Base-by-base conservation (phyloP, 2,888 invertebrate genomes). In the Fragum whitleyi region DNA sequence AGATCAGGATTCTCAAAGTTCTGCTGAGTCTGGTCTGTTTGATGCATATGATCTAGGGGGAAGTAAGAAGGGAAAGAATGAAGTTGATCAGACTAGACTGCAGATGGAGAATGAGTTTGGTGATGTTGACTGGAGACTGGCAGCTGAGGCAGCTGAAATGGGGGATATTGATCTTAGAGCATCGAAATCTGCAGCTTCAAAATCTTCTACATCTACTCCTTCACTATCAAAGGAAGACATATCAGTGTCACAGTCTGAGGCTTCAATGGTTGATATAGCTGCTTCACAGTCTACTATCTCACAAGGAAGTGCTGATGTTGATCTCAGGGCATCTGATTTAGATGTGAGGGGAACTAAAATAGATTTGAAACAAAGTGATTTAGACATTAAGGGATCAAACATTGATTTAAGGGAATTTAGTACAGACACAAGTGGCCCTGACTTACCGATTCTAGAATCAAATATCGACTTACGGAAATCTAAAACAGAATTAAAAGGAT, bases 101-200 rank as follows among this genome's bases (percentile, higher is more conserved):
- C 61, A 51, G 16, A 47, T 36, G 36, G 77, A 79, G 16, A 85
- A 80, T 68, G 74, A 78, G 28, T 83, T 78, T 83, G 85, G 85
- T 47, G 83, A 85, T 69, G 67, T 81, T 5, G 85, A 85, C 59
- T 85, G 82, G 83, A 83, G 85, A 51, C 51, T 67, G 55, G 69
- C 73, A 53, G 73, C 83, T 42, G 65, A 65, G 26, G 80, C 80
- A 16, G 67, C 83, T 14, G 83, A 86, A 62, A 84, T 86, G 84
- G 86, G 86, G 19, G 86, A 86, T 70, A 74, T 86, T 29, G 86
- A 86, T 57, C 32, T 80, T 57, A 69, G 86, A 47, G 39, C 74
- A 26, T 65, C 67, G 23, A 72, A 62, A 23, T 73, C 73, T 21
- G 28, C 42, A 5, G 9, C 47, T 9, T 26, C 23, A 14, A 39